phyloP scores from a whole-genome alignment of 2,888 invertebrate species.

The Operophtera brumata region DNA sequence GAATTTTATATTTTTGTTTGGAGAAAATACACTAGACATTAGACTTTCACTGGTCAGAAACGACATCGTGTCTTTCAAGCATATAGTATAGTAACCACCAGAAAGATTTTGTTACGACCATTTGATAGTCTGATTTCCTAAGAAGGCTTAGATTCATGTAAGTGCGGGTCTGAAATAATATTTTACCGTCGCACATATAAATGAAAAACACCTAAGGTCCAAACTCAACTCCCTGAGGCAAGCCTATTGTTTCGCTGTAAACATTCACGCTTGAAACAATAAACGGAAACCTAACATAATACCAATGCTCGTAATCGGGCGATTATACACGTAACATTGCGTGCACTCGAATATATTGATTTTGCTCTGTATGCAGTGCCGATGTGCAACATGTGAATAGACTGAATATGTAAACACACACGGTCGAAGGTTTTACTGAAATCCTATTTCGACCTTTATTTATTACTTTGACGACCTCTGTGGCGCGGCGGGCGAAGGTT shows the following conservation, averaged over 20 bases:
- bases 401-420: constrained; percentile 1
- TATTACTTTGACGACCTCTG: too few relatives aligned
- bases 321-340: constrained; percentile 32
- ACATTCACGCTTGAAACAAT: constrained; percentile 38
- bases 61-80: too few relatives aligned
- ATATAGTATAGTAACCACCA: too few relatives aligned
- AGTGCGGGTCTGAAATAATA: neutral
- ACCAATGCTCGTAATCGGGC: constrained; percentile 34
- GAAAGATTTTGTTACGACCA: too few relatives aligned
- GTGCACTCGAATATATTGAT: constrained; percentile 31
- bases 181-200: neutral
- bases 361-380: constrained; percentile 16
- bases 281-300: constrained; percentile 39
- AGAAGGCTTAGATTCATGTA: neutral
- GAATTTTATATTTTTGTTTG: too few relatives aligned
- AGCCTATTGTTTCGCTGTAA: constrained; percentile 34
- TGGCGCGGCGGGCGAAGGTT: too few relatives aligned
- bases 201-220: constrained; percentile 29
- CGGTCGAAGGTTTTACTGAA: constrained; percentile 7
- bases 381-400: constrained; percentile 6
- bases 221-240: constrained; percentile 29
- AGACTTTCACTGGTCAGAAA: too few relatives aligned
- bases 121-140: neutral
- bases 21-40: too few relatives aligned
- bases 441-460: too few relatives aligned